A percentile compares a stretch with the other conserved stretches of the same genome.
Evolutionary conservation across 2,113 vertebrate genomes (phyloP).

Genomic region (Trachemys scripta): DNA sequence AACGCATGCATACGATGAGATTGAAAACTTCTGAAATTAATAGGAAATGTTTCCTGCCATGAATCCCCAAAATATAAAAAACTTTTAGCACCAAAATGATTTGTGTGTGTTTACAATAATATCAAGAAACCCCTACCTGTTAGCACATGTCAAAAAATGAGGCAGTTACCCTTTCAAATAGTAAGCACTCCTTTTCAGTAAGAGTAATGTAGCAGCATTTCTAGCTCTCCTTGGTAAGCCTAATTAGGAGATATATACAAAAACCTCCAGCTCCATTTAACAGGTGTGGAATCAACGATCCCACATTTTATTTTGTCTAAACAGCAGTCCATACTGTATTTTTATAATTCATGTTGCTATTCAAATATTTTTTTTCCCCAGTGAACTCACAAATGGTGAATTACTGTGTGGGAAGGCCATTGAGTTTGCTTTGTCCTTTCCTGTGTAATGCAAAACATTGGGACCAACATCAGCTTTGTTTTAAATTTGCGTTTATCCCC

Average conservation of each 20-base stretch:
- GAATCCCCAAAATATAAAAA: fast-evolving
- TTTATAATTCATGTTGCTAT: neutral
- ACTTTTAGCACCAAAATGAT: neutral
- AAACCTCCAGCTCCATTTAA: conserved; percentile 27
- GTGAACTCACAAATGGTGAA: conserved; percentile 38
- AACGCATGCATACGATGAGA: neutral
- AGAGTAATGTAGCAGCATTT: neutral
- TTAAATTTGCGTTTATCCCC: neutral
- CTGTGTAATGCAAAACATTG: neutral
- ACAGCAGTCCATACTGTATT: neutral
- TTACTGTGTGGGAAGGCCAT: conserved; percentile 26
- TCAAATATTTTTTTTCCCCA: conserved; percentile 36
- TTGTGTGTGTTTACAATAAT: neutral
- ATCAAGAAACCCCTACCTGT: neutral
- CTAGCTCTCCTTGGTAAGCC: conserved; percentile 35
- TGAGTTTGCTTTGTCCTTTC: neutral
- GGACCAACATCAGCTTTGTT: neutral
- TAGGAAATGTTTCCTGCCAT: neutral
- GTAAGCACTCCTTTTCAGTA: conserved; percentile 18
- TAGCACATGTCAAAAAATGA: neutral
- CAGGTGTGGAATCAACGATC: neutral
- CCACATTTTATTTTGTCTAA: conserved; percentile 19
- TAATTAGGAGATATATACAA: conserved; percentile 20
- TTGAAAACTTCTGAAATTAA: neutral
- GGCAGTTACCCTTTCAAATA: conserved; percentile 12